Base-by-base conservation (phyloP, 30 jellyfish, hydroid and myxozoan species). In the Hydra vulgaris region DNA sequence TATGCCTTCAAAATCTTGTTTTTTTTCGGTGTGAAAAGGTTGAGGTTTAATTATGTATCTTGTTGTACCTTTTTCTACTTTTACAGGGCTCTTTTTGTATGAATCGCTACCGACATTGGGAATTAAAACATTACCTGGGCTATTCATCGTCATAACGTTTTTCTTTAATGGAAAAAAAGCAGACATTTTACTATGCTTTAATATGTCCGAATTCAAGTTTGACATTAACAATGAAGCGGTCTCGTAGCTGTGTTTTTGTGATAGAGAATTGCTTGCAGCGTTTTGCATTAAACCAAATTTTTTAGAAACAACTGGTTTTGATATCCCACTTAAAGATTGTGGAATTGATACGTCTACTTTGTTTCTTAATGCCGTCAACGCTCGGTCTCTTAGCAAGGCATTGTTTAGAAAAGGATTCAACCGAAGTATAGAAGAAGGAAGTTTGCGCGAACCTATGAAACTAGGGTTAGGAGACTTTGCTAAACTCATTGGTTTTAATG, bases 1-100 rank as follows among this genome's bases (percentile, higher is more conserved):
- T 17, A 75, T 25, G 21, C 83, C 83, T 12, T n/a, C 56, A n/a
- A 75, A 26, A 17, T 27, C n/a, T 75, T 25, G 53, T 23, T 67
- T 67, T 73, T 73, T 73, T 16, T 73, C 81, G 15, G 15, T 15
- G 27, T 4, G 8, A 69, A 8, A 1, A 69, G 25, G 25, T 15
- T 69, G 61, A 40, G 61, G 61, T 40, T 40, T 40, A 40, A 40
- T 40, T 40, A 40, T 12, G 12, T 40, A 40, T 12, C 61, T 40
- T 40, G 61, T 40, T 40, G 61, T 40, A 12, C 61, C 61, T 40
- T 40, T 40, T 40, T 40, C 61, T 40, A 40, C 61, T 40, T 40
- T 40, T 3, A 40, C 61, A 12, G 61, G 61, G 61, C 61, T 40
- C 61, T 40, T 40, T 40, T 40, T 40, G 61, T 40, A 40, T 3